Evolutionary conservation across 2,888 invertebrate species (phyloP), one percentile per base, ranked within the genome.

Genomic region (Zonitis immaculata): DNA sequence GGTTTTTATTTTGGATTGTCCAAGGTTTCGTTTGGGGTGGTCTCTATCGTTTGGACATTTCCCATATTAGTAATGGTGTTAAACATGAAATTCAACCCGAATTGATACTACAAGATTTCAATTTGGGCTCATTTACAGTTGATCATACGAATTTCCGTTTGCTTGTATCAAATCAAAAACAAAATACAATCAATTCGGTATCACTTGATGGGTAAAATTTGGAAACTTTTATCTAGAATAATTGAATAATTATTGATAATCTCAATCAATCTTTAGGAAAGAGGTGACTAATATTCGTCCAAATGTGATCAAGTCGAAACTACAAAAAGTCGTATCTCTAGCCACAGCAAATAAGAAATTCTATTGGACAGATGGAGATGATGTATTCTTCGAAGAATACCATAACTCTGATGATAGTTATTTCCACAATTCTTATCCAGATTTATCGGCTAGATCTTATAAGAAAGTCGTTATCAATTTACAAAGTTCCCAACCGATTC

Each of bases 321-420:
- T 91, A 66, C 78, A 81, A 51, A 83, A 86, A 47, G 89, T 91
- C 0, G 79, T 85, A 7, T 91, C 91, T 5, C 78, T 93, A 54
- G 87, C 88, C 0, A 84, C 83, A 68, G 87, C 87, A 4, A 85
- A 87, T 66, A 87, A 87, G 6, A 79, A 88, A 9, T 91, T 93
- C 70, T 92, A 89, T 70, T 94, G 93, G 91, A 91, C 91, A 0
- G 88, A 89, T 67, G 91, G 89, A 0, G 79, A 82, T 47, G 84
- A 86, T 67, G 83, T 92, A 58, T 79, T 88, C 43, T 84, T 84
- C 11, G 94, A 95, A 73, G 91, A 90, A 66, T 89, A 88, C 70
- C 88, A 86, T 66, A 76, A 79, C 0, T 80, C 79, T 42, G 82
- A 82, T 47, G 80, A 87, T 59, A 83, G 81, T 66, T 92, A 88